Percentiles rank a stretch among this genome's conserved stretches.
Conservation (phyloP, 2,797 vertebrate species). For the Pangasius mekongensis region DNA sequence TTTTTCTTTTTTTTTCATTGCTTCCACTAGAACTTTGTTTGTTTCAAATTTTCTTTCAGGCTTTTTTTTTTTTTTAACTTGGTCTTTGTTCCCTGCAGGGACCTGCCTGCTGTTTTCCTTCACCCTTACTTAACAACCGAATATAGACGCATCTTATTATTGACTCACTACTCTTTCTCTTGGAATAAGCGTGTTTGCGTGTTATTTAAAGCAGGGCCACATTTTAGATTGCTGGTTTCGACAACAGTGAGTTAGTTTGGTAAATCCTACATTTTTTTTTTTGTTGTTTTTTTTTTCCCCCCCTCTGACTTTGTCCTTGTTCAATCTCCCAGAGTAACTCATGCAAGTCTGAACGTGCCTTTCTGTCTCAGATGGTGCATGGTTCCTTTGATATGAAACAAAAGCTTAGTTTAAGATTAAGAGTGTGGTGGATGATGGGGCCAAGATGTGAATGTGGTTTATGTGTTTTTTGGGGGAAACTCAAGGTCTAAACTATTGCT, state of each 20-base stretch:
- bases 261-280: conserved; percentile 23
- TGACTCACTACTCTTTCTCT: background rate
- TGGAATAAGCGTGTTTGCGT: background rate
- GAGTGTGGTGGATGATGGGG: background rate
- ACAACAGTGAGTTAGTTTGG: conserved; percentile 2
- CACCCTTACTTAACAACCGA: conserved; percentile 11
- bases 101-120: conserved; percentile 10
- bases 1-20: background rate
- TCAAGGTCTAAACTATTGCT: background rate
- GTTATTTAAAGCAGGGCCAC: conserved; percentile 10
- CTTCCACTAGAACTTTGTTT: background rate
- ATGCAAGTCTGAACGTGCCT: conserved; percentile 37
- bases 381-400: conserved; percentile 43
- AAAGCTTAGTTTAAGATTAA: conserved; percentile 40
- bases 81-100: conserved; percentile 4
- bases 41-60: background rate
- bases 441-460: background rate
- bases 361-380: conserved; percentile 15
- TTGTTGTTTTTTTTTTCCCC: background rate
- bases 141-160: conserved; percentile 12
- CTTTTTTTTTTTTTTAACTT: background rate
- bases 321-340: conserved; percentile 5
- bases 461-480: background rate
- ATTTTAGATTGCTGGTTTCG: conserved; percentile 6
- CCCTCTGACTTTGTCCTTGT: conserved; percentile 16